These are phyloP conservation scores for Ardeotis arabs DNA, from an alignment of 2,113 vertebrate species.

Conservation along the genomic window DNA sequence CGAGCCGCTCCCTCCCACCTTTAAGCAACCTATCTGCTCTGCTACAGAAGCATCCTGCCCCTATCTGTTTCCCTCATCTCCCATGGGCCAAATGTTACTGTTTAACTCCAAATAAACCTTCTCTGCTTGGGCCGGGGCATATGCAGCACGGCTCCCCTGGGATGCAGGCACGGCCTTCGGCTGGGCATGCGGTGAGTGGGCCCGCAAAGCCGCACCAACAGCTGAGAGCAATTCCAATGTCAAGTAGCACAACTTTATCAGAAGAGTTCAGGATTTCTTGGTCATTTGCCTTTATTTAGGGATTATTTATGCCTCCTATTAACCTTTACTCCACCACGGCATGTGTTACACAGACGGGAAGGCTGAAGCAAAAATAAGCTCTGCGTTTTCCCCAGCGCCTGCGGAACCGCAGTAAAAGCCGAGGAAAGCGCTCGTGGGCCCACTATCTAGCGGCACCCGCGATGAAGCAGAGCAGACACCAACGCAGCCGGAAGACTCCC, in stretches of 20 bases:
- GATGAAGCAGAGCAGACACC: too few species aligned
- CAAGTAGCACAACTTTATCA: constrained; percentile 2
- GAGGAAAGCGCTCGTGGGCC: neutral
- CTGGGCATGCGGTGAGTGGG: rapidly evolving
- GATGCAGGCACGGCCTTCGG: neutral
- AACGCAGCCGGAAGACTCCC: neutral
- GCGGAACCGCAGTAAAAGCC: neutral
- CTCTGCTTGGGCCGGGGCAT: neutral
- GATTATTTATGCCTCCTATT: constrained; percentile 33
- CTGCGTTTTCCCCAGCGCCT: neutral
- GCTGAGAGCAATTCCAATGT: neutral
- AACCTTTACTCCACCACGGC: neutral
- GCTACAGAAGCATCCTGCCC: neutral
- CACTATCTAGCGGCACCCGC: rapidly evolving
- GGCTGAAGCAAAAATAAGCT: neutral
- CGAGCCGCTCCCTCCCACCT: neutral
- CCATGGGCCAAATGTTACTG: neutral
- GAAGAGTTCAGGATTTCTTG: constrained; percentile 36
- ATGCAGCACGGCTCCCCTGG: neutral
- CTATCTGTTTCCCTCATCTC: neutral
- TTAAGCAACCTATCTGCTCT: neutral
- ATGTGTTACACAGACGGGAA: constrained; percentile 26
- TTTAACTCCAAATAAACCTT: neutral
- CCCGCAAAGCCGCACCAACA: neutral
- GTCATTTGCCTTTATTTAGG: constrained; percentile 34